These are phyloP conservation scores for Tryphoninae sp. DNA, from an alignment of 2,888 invertebrate species.

Conservation along the genomic window DNA sequence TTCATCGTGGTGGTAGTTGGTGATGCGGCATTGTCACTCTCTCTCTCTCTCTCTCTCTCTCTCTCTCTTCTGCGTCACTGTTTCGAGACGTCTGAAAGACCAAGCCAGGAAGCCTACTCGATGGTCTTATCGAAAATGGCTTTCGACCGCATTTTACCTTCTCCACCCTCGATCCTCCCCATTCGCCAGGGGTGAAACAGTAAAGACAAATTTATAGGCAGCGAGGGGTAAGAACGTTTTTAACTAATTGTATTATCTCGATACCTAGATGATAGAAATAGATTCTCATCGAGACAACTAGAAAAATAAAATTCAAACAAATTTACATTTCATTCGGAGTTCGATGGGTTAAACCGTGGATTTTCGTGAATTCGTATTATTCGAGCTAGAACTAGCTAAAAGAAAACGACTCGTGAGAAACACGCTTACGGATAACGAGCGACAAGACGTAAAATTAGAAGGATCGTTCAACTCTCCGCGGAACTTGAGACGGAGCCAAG, in stretches of 20 bases:
- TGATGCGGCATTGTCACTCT: constrained; percentile 11
- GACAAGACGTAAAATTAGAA: constrained; percentile 72
- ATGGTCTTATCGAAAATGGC: constrained; percentile 55
- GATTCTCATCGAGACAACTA: background rate
- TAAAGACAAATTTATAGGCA: background rate
- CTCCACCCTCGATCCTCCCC: background rate
- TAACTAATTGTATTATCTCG: too few species aligned
- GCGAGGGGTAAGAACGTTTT: too few species aligned
- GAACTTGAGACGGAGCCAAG: constrained; percentile 72
- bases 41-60: background rate
- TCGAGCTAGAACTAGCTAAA: constrained; percentile 70
- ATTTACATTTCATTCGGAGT: background rate
- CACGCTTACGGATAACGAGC: constrained; percentile 31
- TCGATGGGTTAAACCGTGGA: constrained; percentile 9
- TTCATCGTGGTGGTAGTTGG: background rate
- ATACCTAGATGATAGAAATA: too few species aligned
- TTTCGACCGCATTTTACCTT: constrained; percentile 32
- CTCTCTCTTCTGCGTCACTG: constrained; percentile 37
- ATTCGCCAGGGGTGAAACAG: background rate
- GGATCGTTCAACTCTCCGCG: constrained; percentile 73
- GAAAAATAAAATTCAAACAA: constrained; percentile 10
- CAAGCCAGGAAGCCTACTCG: constrained; percentile 37
- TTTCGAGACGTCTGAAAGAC: constrained; percentile 39
- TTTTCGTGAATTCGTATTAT: constrained; percentile 60
- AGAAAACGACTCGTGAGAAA: constrained; percentile 70